A percentile compares a stretch with the other conserved stretches of the same genome.
Conservation (phyloP, 2,888 invertebrate species). For the Phengaris arion region DNA sequence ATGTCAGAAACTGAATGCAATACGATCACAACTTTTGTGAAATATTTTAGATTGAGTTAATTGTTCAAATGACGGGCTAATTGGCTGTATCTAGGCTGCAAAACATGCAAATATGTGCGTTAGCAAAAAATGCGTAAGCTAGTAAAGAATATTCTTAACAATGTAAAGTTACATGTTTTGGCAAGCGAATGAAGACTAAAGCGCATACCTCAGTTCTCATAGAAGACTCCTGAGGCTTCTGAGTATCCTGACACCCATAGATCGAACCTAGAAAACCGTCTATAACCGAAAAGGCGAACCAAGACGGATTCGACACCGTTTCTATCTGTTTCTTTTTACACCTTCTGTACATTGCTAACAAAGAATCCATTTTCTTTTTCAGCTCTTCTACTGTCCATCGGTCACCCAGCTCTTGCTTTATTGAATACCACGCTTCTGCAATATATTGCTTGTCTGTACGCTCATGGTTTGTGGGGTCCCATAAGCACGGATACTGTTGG, state of each 20-base stretch:
- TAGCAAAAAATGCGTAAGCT: background rate
- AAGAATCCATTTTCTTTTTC: background rate
- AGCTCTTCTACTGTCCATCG: background rate
- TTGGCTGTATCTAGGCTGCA: too few species aligned
- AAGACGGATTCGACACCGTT: background rate
- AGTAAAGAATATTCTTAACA: background rate
- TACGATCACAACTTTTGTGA: too few species aligned
- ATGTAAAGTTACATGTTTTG: background rate
- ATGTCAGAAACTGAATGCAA: background rate
- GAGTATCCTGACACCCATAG: background rate
- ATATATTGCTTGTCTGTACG: background rate
- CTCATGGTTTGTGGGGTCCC: background rate
- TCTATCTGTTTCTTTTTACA: slow-evolving; percentile 6
- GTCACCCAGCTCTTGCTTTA: slow-evolving; percentile 1
- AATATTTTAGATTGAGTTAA: too few species aligned
- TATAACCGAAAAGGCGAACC: slow-evolving; percentile 8
- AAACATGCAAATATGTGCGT: too few species aligned
- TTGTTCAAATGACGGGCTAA: too few species aligned
- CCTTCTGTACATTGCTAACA: background rate
- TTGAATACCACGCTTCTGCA: background rate
- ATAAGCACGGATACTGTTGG: background rate
- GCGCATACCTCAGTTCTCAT: background rate
- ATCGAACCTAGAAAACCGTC: slow-evolving; percentile 2
- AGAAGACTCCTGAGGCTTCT: background rate
- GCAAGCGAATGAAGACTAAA: background rate